Percentiles rank a stretch among this genome's conserved stretches.
These are phyloP conservation scores for Pipistrellus kuhlii DNA, from an alignment of 2,797 vertebrate genomes.

Conservation along the genomic window DNA sequence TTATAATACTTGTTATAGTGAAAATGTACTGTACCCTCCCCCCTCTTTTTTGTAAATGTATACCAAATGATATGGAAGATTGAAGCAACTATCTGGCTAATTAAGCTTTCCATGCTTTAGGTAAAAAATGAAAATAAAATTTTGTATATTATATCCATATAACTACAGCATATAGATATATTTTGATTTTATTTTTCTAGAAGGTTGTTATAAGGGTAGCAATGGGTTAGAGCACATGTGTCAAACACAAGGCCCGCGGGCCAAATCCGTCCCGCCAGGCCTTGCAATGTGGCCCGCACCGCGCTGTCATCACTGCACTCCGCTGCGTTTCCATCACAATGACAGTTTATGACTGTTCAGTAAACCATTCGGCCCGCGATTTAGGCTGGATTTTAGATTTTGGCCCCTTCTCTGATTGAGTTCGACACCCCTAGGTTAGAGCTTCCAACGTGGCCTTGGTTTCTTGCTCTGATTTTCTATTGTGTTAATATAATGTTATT, in stretches of 20 bases:
- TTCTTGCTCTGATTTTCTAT: constrained; percentile 56
- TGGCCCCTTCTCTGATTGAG: too few relatives aligned
- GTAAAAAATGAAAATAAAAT: constrained; percentile 42
- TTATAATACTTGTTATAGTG: constrained; percentile 63
- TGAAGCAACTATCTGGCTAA: constrained; percentile 43
- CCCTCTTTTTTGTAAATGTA: background rate
- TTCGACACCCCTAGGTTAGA: too few relatives aligned
- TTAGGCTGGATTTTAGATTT: too few relatives aligned
- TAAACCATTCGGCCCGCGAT: too few relatives aligned
- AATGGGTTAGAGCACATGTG: constrained; percentile 34
- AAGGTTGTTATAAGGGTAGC: constrained; percentile 39
- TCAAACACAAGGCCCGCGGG: too few relatives aligned
- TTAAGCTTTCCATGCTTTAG: constrained; percentile 37
- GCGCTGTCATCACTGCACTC: too few relatives aligned
- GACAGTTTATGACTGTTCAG: too few relatives aligned
- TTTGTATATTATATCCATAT: constrained; percentile 51
- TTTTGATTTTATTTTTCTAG: constrained; percentile 25
- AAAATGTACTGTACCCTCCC: background rate
- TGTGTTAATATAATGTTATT: constrained; percentile 47
- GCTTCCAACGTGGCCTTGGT: constrained; percentile 23
- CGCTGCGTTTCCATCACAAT: too few relatives aligned
- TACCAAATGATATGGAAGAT: constrained; percentile 21
- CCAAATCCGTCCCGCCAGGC: too few relatives aligned
- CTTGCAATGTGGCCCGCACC: too few relatives aligned
- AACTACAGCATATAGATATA: constrained; percentile 8